A percentile compares a stretch with the other conserved stretches of the same genome.
Evolutionary conservation across 2,113 vertebrate species (phyloP).

Genomic region (Notarius quadriscutis): DNA sequence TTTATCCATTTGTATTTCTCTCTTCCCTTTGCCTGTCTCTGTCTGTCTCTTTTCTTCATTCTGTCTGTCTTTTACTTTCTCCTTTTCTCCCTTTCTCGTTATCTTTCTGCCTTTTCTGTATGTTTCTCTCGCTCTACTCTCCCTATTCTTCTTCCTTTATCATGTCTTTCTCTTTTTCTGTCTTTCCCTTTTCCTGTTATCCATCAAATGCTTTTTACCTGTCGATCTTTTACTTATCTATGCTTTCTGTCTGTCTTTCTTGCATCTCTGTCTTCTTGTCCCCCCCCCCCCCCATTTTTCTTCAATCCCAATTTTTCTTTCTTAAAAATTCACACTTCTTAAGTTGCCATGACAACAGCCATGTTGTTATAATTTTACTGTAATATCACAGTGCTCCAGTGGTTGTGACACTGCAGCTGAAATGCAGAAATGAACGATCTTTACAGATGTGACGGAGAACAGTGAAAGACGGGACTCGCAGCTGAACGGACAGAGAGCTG

Average conservation of each 20-base stretch:
- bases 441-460: constrained; percentile 27
- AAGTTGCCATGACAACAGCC: background rate
- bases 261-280: no score
- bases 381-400: background rate
- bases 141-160: no score
- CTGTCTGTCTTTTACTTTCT: no score
- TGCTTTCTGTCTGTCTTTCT: no score
- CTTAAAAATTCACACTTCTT: background rate
- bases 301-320: no score
- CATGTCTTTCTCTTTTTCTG: background rate
- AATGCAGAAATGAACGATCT: constrained; percentile 12
- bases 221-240: background rate
- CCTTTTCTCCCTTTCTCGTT: background rate
- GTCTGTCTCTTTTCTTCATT: no score
- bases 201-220: background rate
- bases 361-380: background rate
- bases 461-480: background rate
- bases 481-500: background rate
- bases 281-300: no score
- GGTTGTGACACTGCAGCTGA: background rate
- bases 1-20: no score
- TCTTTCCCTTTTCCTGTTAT: background rate
- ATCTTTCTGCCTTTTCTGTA: background rate
- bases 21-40: no score
- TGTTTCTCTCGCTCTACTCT: no score